Conservation (phyloP, 2,113 vertebrate species). For the Struthio camelus region DNA sequence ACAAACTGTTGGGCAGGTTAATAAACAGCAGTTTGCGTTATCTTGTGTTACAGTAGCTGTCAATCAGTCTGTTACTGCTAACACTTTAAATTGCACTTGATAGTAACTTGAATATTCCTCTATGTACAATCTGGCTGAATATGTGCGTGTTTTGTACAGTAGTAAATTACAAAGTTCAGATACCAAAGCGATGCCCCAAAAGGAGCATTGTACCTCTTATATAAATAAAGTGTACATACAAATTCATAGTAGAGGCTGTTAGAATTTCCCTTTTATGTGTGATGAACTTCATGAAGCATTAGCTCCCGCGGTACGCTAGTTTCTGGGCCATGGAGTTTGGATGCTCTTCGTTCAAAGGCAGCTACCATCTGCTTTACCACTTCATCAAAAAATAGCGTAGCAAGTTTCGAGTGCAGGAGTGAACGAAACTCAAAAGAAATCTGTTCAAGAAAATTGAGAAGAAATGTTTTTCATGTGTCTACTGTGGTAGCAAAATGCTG, state of each 20-base stretch:
- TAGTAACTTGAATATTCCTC: conserved; percentile 21
- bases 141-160: conserved; percentile 32
- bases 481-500: not conserved
- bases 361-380: conserved; percentile 97
- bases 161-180: conserved; percentile 22
- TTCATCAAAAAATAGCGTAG: conserved; percentile 93
- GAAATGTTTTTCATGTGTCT: not conserved
- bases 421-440: conserved; percentile 97
- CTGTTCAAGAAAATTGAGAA: conserved; percentile 66
- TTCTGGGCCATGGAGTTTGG: conserved; percentile 85
- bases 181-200: not conserved
- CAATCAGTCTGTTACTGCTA: not conserved
- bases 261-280: conserved; percentile 77
- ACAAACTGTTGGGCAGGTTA: not conserved
- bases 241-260: not conserved
- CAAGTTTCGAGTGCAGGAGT: conserved; percentile 91
- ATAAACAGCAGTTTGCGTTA: not conserved
- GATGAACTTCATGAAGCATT: conserved; percentile 92
- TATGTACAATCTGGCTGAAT: conserved; percentile 12
- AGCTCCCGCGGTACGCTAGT: conserved; percentile 89
- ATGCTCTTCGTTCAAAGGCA: conserved; percentile 89
- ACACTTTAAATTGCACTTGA: conserved; percentile 47
- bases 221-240: not conserved
- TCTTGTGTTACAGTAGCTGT: not conserved
- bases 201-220: conserved; percentile 1